phyloP scores from a whole-genome alignment of 2,888 invertebrate species.

The Mythimna lalbum region DNA sequence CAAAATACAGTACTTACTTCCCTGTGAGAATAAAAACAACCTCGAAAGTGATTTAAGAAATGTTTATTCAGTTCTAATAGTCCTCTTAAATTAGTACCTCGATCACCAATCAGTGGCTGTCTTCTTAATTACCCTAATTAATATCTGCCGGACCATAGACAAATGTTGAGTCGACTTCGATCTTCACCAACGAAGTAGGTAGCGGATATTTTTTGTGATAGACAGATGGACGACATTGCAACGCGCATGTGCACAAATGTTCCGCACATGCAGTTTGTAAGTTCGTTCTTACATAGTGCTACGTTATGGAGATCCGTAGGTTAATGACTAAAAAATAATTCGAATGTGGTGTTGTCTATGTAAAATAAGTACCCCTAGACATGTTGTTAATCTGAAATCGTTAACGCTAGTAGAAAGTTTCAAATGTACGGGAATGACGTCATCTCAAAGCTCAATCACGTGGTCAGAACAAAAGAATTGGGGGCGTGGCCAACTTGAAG shows the following conservation, averaged over 20 bases:
- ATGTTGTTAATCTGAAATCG: too few species aligned
- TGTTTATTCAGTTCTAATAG: slow-evolving; percentile 9
- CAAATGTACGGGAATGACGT: too few species aligned
- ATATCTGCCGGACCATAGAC: slow-evolving; percentile 35
- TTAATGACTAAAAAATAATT: neutral
- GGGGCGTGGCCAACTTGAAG: too few species aligned
- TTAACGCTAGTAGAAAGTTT: too few species aligned
- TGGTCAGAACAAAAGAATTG: too few species aligned
- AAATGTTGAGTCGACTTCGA: slow-evolving; percentile 10
- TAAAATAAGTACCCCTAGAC: too few species aligned
- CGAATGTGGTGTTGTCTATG: neutral
- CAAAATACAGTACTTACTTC: too few species aligned
- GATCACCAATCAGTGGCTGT: slow-evolving; percentile 22
- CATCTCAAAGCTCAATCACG: too few species aligned
- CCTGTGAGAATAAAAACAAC: too few species aligned
- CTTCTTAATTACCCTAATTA: slow-evolving; percentile 26
- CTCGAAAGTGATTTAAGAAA: neutral
- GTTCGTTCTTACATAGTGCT: slow-evolving; percentile 14
- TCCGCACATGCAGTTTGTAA: slow-evolving; percentile 58
- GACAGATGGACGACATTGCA: slow-evolving; percentile 57
- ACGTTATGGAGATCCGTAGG: slow-evolving; percentile 45
- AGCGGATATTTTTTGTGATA: slow-evolving; percentile 56
- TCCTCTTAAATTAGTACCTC: neutral
- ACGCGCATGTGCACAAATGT: slow-evolving; percentile 64
- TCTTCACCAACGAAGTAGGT: slow-evolving; percentile 37